Conservation (phyloP, 2,888 invertebrate species). For the Onthophagus sagittarius region DNA sequence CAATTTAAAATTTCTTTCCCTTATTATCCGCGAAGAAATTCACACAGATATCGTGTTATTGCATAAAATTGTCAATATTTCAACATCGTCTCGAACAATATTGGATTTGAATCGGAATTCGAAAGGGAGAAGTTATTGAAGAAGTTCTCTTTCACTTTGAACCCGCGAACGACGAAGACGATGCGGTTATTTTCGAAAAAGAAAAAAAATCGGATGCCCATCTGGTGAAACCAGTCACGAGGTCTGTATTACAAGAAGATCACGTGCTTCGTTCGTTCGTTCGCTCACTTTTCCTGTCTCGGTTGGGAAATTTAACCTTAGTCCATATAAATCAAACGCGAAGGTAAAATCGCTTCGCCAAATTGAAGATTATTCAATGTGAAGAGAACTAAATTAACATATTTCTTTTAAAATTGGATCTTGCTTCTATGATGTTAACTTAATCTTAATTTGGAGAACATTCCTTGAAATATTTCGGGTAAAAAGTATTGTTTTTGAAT, state of each 20-base stretch:
- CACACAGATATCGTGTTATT: not conserved
- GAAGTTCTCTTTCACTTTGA: not conserved
- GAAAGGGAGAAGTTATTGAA: not conserved
- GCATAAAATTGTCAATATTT: not conserved
- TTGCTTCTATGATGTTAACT: too few relatives aligned
- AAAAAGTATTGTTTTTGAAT: too few relatives aligned
- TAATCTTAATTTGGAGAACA: too few relatives aligned
- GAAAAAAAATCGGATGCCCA: not conserved
- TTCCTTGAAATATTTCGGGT: too few relatives aligned
- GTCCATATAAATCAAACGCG: not conserved
- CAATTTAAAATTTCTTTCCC: not conserved
- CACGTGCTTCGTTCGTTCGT: not conserved
- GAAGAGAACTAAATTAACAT: too few relatives aligned
- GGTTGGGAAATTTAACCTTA: not conserved
- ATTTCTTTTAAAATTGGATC: too few relatives aligned
- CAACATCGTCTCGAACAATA: not conserved
- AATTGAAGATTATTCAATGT: too few relatives aligned
- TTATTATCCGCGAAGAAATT: not conserved
- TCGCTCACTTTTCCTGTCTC: not conserved
- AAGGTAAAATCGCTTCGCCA: not conserved
- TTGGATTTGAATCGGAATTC: not conserved
- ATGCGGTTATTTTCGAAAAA: not conserved
- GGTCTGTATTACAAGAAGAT: not conserved
- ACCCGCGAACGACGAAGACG: not conserved
- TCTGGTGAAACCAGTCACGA: not conserved